phyloP scores from a whole-genome alignment of 1,140 invertebrate genomes.

The Scaptomyza pallida region DNA sequence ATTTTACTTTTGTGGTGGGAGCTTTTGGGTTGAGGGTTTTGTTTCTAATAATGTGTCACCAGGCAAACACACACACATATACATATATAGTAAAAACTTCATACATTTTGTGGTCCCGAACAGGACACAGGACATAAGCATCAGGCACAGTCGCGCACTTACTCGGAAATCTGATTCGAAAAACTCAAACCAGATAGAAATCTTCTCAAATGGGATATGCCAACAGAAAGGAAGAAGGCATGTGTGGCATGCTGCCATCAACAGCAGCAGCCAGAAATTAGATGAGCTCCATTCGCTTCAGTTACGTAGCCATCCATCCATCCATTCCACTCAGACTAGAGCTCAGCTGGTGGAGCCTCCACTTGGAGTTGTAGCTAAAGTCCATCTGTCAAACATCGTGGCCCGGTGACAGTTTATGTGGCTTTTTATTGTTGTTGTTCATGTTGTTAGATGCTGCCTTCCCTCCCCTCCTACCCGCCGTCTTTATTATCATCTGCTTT shows the following conservation, averaged over 20 bases:
- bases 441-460: not conserved
- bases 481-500: not conserved
- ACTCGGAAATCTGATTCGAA: slow-evolving; percentile 46
- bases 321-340: not conserved
- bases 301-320: slow-evolving; percentile 16
- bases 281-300: slow-evolving; percentile 60
- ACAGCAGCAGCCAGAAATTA: slow-evolving; percentile 57
- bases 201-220: no score
- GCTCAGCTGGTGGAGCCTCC: not conserved
- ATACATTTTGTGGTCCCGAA: slow-evolving; percentile 55
- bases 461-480: not conserved
- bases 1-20: not conserved
- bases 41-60: slow-evolving; percentile 63
- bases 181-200: slow-evolving; percentile 2
- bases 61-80: slow-evolving; percentile 61
- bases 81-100: slow-evolving; percentile 61
- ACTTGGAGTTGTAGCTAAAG: slow-evolving; percentile 18
- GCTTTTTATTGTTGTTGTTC: slow-evolving; percentile 61
- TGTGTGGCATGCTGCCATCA: not conserved
- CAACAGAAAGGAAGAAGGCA: not conserved
- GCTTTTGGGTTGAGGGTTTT: slow-evolving; percentile 14
- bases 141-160: not conserved
- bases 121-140: not conserved
- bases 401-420: slow-evolving; percentile 68
- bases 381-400: slow-evolving; percentile 75